phyloP scores from a whole-genome alignment of 2,113 vertebrate genomes.

The Daphoenositta chrysoptera region DNA sequence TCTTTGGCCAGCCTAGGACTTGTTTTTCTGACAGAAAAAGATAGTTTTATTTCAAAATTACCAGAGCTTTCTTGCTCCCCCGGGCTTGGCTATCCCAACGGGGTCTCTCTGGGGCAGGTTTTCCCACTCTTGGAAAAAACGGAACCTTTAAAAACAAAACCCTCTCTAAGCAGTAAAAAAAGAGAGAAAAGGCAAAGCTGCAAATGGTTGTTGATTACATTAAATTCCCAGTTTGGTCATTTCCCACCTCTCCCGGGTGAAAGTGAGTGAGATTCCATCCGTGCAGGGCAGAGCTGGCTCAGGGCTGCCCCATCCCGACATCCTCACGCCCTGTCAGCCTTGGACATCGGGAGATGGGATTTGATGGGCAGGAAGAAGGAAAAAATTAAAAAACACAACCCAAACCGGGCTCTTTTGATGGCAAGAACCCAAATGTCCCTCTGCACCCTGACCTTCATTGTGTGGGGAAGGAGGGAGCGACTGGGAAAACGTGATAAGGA shows the following conservation, averaged over 20 bases:
- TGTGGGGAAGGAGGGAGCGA: constrained; percentile 24
- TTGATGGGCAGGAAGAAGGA: constrained; percentile 2
- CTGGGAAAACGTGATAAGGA: constrained; percentile 56
- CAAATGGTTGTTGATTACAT: neutral
- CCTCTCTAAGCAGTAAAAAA: neutral
- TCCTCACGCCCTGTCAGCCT: accelerated
- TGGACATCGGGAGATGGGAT: neutral
- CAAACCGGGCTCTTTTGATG: neutral
- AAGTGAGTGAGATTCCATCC: neutral
- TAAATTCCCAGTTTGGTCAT: neutral
- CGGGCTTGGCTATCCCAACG: accelerated
- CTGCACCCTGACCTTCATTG: constrained; percentile 56
- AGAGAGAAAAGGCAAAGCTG: neutral
- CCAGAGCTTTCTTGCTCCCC: neutral
- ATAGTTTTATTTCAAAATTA: constrained; percentile 1
- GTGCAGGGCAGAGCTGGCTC: neutral
- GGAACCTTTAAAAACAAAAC: neutral
- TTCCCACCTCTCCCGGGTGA: neutral
- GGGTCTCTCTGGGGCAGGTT: neutral
- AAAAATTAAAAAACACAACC: neutral
- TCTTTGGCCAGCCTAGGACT: neutral
- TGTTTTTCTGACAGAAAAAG: constrained; percentile 7
- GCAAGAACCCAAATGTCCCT: constrained; percentile 14
- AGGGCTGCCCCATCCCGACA: neutral
- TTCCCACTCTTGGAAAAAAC: neutral